Conservation (phyloP, 2,888 invertebrate genomes). For the Sphaerophoria rueppellii region DNA sequence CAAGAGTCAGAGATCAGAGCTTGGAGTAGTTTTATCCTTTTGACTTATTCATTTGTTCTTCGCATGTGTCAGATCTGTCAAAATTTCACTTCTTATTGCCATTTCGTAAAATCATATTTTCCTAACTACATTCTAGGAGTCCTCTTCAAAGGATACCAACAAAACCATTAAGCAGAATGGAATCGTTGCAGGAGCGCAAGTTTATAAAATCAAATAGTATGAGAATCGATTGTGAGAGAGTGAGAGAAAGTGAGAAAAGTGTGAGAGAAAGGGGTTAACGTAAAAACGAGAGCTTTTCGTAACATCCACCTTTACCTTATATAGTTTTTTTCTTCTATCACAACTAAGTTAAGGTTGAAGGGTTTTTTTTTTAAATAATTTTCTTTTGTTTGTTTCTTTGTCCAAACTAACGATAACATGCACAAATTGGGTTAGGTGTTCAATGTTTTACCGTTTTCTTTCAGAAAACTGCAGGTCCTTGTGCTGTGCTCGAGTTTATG, state of each 20-base stretch:
- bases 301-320: background rate
- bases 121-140: no score
- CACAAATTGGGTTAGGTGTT: conserved; percentile 35
- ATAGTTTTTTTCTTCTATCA: no score
- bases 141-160: no score
- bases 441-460: conserved; percentile 4
- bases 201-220: conserved; percentile 3
- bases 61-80: conserved; percentile 70
- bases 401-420: conserved; percentile 29
- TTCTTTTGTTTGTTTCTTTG: background rate
- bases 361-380: background rate
- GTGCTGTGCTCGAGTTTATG: background rate
- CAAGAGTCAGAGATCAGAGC: background rate
- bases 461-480: background rate
- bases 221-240: background rate
- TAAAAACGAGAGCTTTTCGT: conserved; percentile 12
- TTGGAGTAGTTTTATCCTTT: background rate
- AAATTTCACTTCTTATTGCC: conserved; percentile 3
- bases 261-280: background rate
- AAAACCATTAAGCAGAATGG: background rate
- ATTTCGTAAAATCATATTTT: no score
- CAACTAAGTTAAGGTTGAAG: background rate
- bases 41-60: conserved; percentile 29
- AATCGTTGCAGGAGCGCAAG: conserved; percentile 16
- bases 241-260: background rate